Base-by-base conservation (phyloP, 2,888 invertebrate species). In the Neoaliturus tenellus region DNA sequence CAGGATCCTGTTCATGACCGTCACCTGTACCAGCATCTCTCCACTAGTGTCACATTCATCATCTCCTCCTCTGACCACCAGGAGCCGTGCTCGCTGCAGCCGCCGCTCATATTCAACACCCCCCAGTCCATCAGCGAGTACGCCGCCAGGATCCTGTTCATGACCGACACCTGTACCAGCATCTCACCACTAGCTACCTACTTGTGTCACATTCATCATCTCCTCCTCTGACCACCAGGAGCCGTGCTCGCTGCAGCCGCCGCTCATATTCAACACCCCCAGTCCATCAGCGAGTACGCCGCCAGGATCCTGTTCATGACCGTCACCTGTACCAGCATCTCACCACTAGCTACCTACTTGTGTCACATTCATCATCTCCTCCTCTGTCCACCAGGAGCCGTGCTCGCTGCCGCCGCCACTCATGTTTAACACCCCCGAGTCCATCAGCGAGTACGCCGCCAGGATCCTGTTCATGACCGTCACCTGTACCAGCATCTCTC, bases 1-100 rank as follows among this genome's bases (percentile, higher is more conserved):
- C 0, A 93, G 96, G 80, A 92, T 98, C 17, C 93, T 99, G 0
- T 98, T 98, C 90, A 94, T 96, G 92, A 98, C 97, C 89, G 95
- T 98, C 0, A 95, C 95, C 89, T 98, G 98, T 97, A 94, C 96
- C 0, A 96, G n/a, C n/a, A n/a, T n/a, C n/a, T n/a, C n/a, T n/a
- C n/a, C n/a, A n/a, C n/a, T n/a, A n/a, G n/a, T n/a, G n/a, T n/a
- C n/a, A n/a, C 39, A 39, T 39, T 39, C 12, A 12, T 51, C 20
- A 51, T 6, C 51, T 0, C 23, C 44, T 3, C 51, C 51, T 51
- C 39, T 39, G 20, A 1, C 20, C 23, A 3, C 51, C 80, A 73
- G 69, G 35, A 84, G 20, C 83, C 82, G 51, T 51, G 58, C 48
- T 25, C 67, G 67, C 73, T 82, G 58, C 82, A 73, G n/a, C 69